Evolutionary conservation across 2,113 vertebrate genomes (phyloP).

Genomic region (Uria lomvia): DNA sequence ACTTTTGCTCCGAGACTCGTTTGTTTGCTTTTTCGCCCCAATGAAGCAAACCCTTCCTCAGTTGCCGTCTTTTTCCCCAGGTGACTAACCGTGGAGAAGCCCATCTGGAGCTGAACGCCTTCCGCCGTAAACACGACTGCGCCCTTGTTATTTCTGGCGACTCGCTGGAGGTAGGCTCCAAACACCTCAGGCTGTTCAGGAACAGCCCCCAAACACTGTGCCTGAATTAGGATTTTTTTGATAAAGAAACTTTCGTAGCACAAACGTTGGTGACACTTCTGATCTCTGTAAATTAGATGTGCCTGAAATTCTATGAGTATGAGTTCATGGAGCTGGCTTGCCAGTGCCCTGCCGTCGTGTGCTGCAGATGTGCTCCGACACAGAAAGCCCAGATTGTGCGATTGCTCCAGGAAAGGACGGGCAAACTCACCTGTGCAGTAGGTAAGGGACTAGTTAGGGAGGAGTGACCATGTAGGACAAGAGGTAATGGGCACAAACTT

Average conservation of each 20-base stretch:
- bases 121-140: conserved; percentile 95
- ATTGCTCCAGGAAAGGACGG: conserved; percentile 91
- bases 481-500: no score
- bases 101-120: conserved; percentile 94
- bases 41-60: neutral
- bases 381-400: conserved; percentile 97
- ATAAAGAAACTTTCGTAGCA: neutral
- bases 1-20: neutral
- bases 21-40: neutral
- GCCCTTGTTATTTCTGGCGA: conserved; percentile 96
- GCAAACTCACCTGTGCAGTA: conserved; percentile 93
- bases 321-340: conserved; percentile 98
- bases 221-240: neutral
- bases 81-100: conserved; percentile 95
- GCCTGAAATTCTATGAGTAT: conserved; percentile 94
- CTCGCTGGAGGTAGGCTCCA: conserved; percentile 85
- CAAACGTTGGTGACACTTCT: accelerated
- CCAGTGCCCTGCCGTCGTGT: conserved; percentile 93
- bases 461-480: accelerated
- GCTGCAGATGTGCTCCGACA: conserved; percentile 92
- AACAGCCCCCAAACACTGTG: accelerated
- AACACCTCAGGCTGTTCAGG: neutral
- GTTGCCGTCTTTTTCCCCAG: conserved; percentile 59
- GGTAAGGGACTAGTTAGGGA: conserved; percentile 68
- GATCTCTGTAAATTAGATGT: conserved; percentile 76